Percentiles rank a stretch among this genome's conserved stretches.
These are phyloP conservation scores for Schizopygopsis malacanthus DNA, from an alignment of 2,797 vertebrate genomes.

Conservation along the genomic window DNA sequence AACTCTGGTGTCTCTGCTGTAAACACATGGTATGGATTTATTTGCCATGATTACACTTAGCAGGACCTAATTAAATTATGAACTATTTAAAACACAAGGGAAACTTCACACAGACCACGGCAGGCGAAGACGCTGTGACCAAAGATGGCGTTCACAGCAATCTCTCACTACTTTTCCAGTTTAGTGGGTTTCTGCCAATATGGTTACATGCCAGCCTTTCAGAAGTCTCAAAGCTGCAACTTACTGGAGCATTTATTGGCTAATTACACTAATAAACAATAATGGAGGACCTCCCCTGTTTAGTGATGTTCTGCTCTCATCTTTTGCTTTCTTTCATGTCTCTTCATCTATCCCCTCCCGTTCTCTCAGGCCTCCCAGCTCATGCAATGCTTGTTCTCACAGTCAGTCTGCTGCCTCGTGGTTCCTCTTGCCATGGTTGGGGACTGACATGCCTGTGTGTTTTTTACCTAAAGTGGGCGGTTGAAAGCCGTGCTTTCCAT, in stretches of 20 bases:
- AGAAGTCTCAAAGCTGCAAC: constrained; percentile 52
- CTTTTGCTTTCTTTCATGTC: constrained; percentile 32
- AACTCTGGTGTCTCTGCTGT: constrained; percentile 8
- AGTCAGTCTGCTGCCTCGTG: background rate
- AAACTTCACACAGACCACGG: constrained; percentile 32
- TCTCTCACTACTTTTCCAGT: constrained; percentile 13
- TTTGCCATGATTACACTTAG: constrained; percentile 56
- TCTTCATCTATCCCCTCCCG: constrained; percentile 15
- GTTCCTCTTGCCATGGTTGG: constrained; percentile 19
- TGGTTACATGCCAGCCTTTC: constrained; percentile 60
- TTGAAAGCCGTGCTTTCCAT: constrained; percentile 49
- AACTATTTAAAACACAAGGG: constrained; percentile 58
- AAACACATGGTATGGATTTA: constrained; percentile 51
- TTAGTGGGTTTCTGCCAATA: constrained; percentile 55
- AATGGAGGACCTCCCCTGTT: constrained; percentile 44
- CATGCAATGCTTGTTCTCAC: constrained; percentile 9
- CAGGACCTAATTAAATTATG: constrained; percentile 61
- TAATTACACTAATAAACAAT: constrained; percentile 63
- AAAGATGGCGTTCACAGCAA: constrained; percentile 47
- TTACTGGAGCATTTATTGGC: constrained; percentile 55
- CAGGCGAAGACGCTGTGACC: constrained; percentile 49
- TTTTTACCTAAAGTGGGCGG: constrained; percentile 24
- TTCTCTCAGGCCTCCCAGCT: constrained; percentile 14
- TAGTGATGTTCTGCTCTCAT: constrained; percentile 15
- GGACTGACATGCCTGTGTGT: constrained; percentile 31